These are phyloP conservation scores for Stegastes partitus DNA, from an alignment of 2,113 vertebrate genomes.

Conservation along the genomic window DNA sequence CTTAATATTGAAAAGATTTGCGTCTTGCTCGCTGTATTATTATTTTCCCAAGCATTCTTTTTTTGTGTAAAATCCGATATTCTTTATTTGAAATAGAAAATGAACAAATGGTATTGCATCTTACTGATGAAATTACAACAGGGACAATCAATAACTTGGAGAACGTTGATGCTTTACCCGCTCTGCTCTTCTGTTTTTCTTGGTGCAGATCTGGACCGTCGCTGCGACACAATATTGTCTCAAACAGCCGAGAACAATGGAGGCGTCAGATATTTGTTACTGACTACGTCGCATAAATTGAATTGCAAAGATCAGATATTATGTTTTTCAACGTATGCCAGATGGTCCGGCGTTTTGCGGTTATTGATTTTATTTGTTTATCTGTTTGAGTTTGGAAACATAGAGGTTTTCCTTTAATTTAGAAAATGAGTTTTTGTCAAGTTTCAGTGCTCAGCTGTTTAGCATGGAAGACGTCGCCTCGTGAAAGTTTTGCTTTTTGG, in stretches of 20 bases:
- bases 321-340: slow-evolving; percentile 89
- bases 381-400: slow-evolving; percentile 73
- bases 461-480: slow-evolving; percentile 68
- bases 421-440: slow-evolving; percentile 75
- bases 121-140: slow-evolving; percentile 81
- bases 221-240: slow-evolving; percentile 86
- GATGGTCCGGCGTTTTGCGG: slow-evolving; percentile 85
- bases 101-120: slow-evolving; percentile 76
- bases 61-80: slow-evolving; percentile 64
- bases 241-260: slow-evolving; percentile 82
- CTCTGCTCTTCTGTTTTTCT: slow-evolving; percentile 81
- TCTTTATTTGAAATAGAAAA: slow-evolving; percentile 78
- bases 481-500: slow-evolving; percentile 44
- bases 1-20: slow-evolving; percentile 22
- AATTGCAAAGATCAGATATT: slow-evolving; percentile 81
- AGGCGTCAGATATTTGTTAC: slow-evolving; percentile 85
- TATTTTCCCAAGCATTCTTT: slow-evolving; percentile 55
- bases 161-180: slow-evolving; percentile 73
- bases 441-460: slow-evolving; percentile 81
- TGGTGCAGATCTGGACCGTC: slow-evolving; percentile 82
- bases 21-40: slow-evolving; percentile 41
- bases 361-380: slow-evolving; percentile 79
- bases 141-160: slow-evolving; percentile 77
- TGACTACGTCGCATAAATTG: slow-evolving; percentile 81
- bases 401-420: slow-evolving; percentile 71